Conservation (phyloP, 2,113 vertebrate species). For the Nansenia antarctica region DNA sequence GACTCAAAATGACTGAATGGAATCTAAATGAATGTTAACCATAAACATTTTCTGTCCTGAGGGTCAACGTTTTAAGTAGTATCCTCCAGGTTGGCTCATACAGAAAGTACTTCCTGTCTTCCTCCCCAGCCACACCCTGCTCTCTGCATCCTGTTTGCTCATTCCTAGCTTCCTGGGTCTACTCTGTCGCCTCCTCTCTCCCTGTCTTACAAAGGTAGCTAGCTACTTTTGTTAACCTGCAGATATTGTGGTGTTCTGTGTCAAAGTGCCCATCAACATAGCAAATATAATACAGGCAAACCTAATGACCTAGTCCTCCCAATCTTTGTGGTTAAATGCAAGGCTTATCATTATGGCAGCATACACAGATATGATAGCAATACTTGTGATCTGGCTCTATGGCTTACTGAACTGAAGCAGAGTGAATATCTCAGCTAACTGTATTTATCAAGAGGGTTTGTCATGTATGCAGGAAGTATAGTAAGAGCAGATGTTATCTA, state of each 20-base stretch:
- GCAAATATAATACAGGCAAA: background rate
- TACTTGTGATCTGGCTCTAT: background rate
- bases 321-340: background rate
- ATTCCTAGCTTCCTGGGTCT: background rate
- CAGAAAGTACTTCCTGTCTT: conserved; percentile 45
- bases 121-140: conserved; percentile 31
- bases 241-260: background rate
- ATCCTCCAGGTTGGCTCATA: conserved; percentile 35
- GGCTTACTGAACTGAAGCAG: background rate
- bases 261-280: background rate
- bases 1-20: no score
- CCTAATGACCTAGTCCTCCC: background rate
- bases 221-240: background rate
- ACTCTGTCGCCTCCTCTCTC: background rate
- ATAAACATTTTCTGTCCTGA: no score
- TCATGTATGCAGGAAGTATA: background rate
- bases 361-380: background rate
- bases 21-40: no score
- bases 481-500: background rate
- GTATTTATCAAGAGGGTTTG: no score
- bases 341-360: background rate
- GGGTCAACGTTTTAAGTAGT: conserved; percentile 3
- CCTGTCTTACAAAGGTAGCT: background rate
- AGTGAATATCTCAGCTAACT: background rate
- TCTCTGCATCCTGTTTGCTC: conserved; percentile 64